Percentiles rank a stretch among this genome's conserved stretches.
These are phyloP conservation scores for Enteromius treurensis DNA, from an alignment of 2,797 vertebrate species.

Conservation along the genomic window DNA sequence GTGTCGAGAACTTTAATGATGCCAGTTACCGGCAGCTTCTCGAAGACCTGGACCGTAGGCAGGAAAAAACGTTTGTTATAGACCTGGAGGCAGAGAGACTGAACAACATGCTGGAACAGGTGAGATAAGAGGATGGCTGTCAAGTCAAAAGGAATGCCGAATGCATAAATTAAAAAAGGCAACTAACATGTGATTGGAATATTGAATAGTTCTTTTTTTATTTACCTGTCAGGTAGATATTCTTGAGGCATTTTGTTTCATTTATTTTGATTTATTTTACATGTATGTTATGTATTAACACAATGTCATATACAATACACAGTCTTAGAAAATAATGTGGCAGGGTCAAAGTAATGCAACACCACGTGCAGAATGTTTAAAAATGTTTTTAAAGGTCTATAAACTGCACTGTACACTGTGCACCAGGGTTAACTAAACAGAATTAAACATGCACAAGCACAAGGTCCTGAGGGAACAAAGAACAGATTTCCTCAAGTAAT, in stretches of 20 bases:
- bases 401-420: neutral
- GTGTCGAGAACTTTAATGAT: slow-evolving; percentile 98
- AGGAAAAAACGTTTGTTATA: slow-evolving; percentile 98
- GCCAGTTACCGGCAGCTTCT: slow-evolving; percentile 94
- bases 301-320: neutral
- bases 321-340: neutral
- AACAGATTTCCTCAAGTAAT: slow-evolving; percentile 26
- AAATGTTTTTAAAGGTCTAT: neutral
- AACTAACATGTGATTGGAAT: neutral
- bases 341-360: neutral
- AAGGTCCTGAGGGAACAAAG: slow-evolving; percentile 3
- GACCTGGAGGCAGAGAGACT: slow-evolving; percentile 97
- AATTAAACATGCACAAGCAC: slow-evolving; percentile 19
- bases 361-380: neutral
- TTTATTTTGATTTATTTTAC: neutral
- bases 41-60: slow-evolving; percentile 94
- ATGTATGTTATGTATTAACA: neutral
- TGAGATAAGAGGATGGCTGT: slow-evolving; percentile 66
- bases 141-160: neutral
- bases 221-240: neutral
- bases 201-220: neutral
- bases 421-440: neutral
- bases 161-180: neutral
- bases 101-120: slow-evolving; percentile 98
- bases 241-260: neutral